phyloP scores from a whole-genome alignment of 2,113 vertebrate genomes.

The Rousettus leschenaultii region DNA sequence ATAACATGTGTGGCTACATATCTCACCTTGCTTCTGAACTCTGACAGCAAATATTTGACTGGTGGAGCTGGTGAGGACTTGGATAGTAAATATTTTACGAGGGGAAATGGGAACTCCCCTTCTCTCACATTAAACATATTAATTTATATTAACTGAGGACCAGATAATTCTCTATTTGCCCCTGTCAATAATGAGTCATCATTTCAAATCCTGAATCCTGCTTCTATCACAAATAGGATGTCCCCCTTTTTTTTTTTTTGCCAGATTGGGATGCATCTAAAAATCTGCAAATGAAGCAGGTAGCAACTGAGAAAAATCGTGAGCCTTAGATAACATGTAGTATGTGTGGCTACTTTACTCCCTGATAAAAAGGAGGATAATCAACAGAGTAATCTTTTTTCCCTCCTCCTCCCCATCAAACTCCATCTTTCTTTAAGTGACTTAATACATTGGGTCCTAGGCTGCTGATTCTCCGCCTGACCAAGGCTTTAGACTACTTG shows the following conservation, averaged over 20 bases:
- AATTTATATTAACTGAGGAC: slow-evolving; percentile 37
- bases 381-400: background rate
- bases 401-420: background rate
- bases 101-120: slow-evolving; percentile 40
- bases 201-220: slow-evolving; percentile 39
- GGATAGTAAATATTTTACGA: slow-evolving; percentile 63
- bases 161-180: slow-evolving; percentile 31
- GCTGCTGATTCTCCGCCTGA: background rate
- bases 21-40: slow-evolving; percentile 16
- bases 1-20: fast-evolving
- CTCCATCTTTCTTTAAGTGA: background rate
- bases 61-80: background rate
- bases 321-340: background rate
- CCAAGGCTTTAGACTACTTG: background rate
- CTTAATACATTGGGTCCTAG: background rate
- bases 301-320: background rate
- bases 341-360: fast-evolving
- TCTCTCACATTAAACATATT: slow-evolving; percentile 44
- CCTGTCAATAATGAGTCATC: slow-evolving; percentile 42
- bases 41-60: slow-evolving; percentile 65
- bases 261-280: background rate
- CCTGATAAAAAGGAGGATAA: background rate
- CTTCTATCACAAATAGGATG: background rate
- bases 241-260: background rate
- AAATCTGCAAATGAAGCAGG: background rate